Percentiles rank a stretch among this genome's conserved stretches.
phyloP scores from a whole-genome alignment of 2,888 invertebrate genomes.

The Eutolmus rufibarbis region DNA sequence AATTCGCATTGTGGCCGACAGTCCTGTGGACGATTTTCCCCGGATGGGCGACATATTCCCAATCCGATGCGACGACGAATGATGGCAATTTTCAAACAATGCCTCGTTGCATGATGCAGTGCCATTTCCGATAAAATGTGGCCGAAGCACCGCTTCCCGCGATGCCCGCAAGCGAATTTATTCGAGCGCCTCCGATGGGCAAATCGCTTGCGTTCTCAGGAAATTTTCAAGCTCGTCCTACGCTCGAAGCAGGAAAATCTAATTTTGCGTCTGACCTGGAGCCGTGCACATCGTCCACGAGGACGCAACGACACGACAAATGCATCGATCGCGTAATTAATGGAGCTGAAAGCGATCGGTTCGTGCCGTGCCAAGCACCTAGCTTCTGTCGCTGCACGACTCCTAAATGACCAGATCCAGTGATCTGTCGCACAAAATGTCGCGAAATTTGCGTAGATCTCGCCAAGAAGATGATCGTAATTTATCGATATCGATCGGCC shows the following conservation, averaged over 20 bases:
- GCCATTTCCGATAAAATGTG: neutral
- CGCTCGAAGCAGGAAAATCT: neutral
- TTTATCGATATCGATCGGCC: constrained; percentile 41
- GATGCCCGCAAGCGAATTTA: neutral
- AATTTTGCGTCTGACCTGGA: neutral
- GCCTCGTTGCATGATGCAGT: neutral
- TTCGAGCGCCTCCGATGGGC: neutral
- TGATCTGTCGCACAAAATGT: constrained; percentile 33
- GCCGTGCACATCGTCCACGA: neutral
- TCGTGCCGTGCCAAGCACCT: neutral
- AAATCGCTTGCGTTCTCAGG: neutral
- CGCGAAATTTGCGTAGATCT: constrained; percentile 43
- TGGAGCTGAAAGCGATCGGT: constrained; percentile 22
- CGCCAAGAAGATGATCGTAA: constrained; percentile 44
- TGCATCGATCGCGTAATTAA: constrained; percentile 6
- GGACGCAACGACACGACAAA: neutral
- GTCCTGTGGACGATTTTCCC: neutral
- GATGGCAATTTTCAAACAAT: neutral
- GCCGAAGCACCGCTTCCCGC: neutral
- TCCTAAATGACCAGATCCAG: neutral
- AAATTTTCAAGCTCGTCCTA: neutral
- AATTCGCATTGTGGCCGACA: neutral
- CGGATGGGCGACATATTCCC: neutral
- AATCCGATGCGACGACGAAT: neutral
- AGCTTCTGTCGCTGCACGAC: neutral